Percentiles rank a stretch among this genome's conserved stretches.
Evolutionary conservation across 2,888 invertebrate species (phyloP).

Genomic region (Amblyjoppa fuscipennis): DNA sequence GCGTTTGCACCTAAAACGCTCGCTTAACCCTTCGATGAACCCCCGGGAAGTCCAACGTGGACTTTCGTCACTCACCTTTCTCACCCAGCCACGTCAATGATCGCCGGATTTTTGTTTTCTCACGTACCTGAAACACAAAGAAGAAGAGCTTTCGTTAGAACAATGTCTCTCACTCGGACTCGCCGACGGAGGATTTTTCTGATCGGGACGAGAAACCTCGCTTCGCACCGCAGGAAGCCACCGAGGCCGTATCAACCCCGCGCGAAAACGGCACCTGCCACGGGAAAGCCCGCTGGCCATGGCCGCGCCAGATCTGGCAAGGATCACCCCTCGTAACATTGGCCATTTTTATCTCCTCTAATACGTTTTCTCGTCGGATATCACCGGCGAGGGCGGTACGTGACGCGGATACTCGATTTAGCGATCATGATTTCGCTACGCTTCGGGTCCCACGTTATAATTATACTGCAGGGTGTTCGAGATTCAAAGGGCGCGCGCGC

Average conservation of each 20-base stretch:
- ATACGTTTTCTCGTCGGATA: constrained; percentile 28
- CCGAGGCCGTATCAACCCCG: background rate
- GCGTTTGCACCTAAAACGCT: constrained; percentile 59
- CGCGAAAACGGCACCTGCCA: constrained; percentile 4
- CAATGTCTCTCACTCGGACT: background rate
- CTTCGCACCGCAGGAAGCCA: background rate
- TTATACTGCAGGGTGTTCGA: constrained; percentile 56
- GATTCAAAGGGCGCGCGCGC: background rate
- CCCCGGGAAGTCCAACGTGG: constrained; percentile 5
- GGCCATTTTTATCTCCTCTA: constrained; percentile 20
- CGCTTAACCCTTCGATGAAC: constrained; percentile 59
- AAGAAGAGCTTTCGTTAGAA: constrained; percentile 19
- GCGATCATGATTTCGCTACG: constrained; percentile 49
- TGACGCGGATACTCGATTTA: constrained; percentile 49
- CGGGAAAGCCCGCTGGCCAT: background rate
- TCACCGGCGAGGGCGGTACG: constrained; percentile 31
- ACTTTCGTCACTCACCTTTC: constrained; percentile 64
- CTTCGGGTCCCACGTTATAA: constrained; percentile 49
- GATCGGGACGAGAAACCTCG: too few relatives aligned
- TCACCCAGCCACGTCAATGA: constrained; percentile 40
- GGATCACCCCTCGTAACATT: background rate
- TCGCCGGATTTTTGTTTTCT: constrained; percentile 16
- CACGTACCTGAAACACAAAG: constrained; percentile 78
- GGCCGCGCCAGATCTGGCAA: background rate
- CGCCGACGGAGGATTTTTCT: background rate